Evolutionary conservation across 1,140 invertebrate species (phyloP), one percentile per base, ranked within the genome.

Genomic region (Penaeus indicus): DNA sequence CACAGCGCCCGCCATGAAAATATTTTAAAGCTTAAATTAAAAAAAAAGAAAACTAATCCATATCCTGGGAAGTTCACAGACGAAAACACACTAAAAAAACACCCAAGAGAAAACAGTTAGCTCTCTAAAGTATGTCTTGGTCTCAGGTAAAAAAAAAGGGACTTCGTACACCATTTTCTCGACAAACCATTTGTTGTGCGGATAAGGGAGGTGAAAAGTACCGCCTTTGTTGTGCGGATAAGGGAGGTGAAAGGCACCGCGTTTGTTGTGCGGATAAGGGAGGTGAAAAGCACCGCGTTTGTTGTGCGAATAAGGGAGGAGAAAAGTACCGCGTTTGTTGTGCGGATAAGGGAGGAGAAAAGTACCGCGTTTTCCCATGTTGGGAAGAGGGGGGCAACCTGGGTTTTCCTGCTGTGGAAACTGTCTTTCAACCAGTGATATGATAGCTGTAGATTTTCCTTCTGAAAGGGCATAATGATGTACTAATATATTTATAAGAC

Each of bases 391-490:
- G 72, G 72, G 42, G 67, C 67, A 72, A 72, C n/a, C 32, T 32
- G 67, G 13, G 21, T 75, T 75, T 75, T 75, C 25, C 72, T 75
- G 32, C 42, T 75, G 72, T 75, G 72, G 27, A 75, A 75, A 75
- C 72, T 75, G 72, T 75, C 72, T 75, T 75, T 75, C 72, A 75
- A 32, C 42, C 27, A 75, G 72, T 75, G 72, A 75, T 75, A 75
- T 75, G 42, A 19, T 75, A 19, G 42, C n/a, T 11, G 72, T 75
- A 75, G 72, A 75, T 75, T 75, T 72, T 38, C 42, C 16, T 38
- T 32, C 72, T 75, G 72, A 75, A 75, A 38, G 72, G 72, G 72
- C 72, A 75, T 75, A 75, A 75, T 75, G 25, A 27, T 75, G 13
- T 75, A 75, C 42, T 75, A 32, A 75, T 75, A 75, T 32, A 38